Evolutionary conservation across 2,888 invertebrate genomes (phyloP).

Genomic region (Eilema sororculum): DNA sequence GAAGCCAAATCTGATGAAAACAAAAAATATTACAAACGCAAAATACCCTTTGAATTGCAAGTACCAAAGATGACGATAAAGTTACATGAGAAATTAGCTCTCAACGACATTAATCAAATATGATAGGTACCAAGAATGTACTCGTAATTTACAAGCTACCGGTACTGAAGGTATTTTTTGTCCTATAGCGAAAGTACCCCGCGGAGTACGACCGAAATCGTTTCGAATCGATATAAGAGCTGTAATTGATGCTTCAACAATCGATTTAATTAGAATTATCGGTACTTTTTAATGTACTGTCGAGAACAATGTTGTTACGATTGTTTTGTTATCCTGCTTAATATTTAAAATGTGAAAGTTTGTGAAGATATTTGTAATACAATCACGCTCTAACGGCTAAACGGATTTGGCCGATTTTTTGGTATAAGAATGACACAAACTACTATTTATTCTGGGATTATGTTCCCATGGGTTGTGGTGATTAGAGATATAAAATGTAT

Average conservation of each 20-base stretch:
- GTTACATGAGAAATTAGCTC: conserved; percentile 49
- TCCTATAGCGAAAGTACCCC: conserved; percentile 58
- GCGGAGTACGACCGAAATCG: conserved; percentile 74
- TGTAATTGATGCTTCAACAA: conserved; percentile 83
- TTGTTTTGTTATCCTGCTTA: background rate
- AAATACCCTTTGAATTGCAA: conserved; percentile 25
- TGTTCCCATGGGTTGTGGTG: no score
- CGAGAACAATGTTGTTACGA: conserved; percentile 31
- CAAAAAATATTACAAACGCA: conserved; percentile 6
- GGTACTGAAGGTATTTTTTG: conserved; percentile 60
- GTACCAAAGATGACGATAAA: conserved; percentile 44
- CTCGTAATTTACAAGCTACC: conserved; percentile 70
- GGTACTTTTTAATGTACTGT: conserved; percentile 70
- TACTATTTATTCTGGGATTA: no score
- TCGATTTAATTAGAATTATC: conserved; percentile 84
- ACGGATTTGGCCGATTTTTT: no score
- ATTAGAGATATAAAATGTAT: no score
- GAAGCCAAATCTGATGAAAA: conserved; percentile 16
- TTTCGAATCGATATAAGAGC: conserved; percentile 65
- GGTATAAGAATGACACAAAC: no score
- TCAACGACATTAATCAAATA: conserved; percentile 48
- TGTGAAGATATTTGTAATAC: no score
- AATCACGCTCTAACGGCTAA: no score
- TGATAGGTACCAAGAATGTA: conserved; percentile 56
- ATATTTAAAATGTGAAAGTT: no score